Conservation (phyloP, 92 coral and sea anemone genomes). For the Desmophyllum pertusum region DNA sequence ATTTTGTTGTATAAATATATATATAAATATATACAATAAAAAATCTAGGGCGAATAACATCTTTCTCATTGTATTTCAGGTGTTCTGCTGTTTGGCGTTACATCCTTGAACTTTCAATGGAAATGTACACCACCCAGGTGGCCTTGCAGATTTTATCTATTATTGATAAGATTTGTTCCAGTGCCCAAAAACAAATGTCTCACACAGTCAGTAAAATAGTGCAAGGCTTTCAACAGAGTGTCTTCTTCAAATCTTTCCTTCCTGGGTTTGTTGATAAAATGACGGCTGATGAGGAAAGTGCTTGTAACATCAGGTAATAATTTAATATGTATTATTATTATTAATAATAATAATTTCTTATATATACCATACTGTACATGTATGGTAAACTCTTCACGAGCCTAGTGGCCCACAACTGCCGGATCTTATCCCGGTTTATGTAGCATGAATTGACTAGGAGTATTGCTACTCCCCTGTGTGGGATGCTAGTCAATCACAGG, state of each 20-base stretch:
- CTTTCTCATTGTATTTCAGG: neutral
- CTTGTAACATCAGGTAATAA: neutral
- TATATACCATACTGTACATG: neutral
- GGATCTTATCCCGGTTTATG: too few species aligned
- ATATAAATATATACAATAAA: too few species aligned
- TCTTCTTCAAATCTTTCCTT: neutral
- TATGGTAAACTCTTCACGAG: too few species aligned
- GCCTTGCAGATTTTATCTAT: constrained; percentile 3
- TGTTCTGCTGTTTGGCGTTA: constrained; percentile 12
- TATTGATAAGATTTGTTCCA: neutral
- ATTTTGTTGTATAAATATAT: too few species aligned
- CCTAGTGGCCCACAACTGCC: too few species aligned
- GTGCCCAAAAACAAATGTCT: constrained; percentile 12
- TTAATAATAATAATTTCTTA: neutral
- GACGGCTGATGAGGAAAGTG: constrained; percentile 2
- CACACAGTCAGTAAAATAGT: neutral
- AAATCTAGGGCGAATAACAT: neutral
- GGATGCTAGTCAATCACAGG: too few species aligned
- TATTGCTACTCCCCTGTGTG: too few species aligned
- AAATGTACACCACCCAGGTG: neutral
- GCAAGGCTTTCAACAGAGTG: neutral
- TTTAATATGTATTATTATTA: neutral
- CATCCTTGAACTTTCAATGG: constrained; percentile 2
- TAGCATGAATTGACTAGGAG: too few species aligned
- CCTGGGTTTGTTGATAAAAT: neutral